phyloP scores from a whole-genome alignment of 1,140 invertebrate genomes.

The Centruroides sculpturatus region DNA sequence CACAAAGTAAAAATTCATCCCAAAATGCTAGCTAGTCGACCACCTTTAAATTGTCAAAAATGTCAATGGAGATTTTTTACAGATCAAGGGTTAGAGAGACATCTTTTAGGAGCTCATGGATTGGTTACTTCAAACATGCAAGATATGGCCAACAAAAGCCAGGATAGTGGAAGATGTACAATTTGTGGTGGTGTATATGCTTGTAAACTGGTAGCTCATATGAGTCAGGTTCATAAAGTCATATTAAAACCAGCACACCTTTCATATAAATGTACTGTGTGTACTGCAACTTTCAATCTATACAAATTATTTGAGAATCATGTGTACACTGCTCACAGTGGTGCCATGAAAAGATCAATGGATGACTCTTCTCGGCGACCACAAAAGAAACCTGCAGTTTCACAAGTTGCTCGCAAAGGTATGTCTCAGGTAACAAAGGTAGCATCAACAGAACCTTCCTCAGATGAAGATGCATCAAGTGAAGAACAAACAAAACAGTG shows the following conservation, averaged over 20 bases:
- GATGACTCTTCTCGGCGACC: constrained; percentile 31
- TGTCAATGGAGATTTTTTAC: constrained; percentile 79
- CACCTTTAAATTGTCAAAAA: constrained; percentile 87
- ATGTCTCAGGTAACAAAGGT: background rate
- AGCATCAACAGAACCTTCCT: background rate
- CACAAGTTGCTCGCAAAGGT: background rate
- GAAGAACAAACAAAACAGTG: constrained; percentile 4
- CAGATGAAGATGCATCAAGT: background rate
- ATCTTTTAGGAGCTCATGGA: constrained; percentile 81
- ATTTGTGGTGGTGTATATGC: constrained; percentile 84
- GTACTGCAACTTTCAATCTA: constrained; percentile 84
- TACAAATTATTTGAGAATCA: constrained; percentile 90
- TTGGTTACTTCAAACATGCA: constrained; percentile 93
- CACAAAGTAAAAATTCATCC: constrained; percentile 90
- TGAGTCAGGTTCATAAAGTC: constrained; percentile 76
- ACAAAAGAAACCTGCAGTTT: background rate
- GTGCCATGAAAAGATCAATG: constrained; percentile 42
- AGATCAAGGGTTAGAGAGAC: constrained; percentile 76
- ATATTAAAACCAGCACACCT: constrained; percentile 79
- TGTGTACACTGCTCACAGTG: constrained; percentile 76
- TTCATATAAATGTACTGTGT: constrained; percentile 88
- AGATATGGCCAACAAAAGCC: constrained; percentile 83
- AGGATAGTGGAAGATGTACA: constrained; percentile 82
- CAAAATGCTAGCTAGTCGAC: constrained; percentile 88
- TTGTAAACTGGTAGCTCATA: constrained; percentile 80